phyloP scores from a whole-genome alignment of 1,140 invertebrate genomes.

The Leptoteleia sp. region DNA sequence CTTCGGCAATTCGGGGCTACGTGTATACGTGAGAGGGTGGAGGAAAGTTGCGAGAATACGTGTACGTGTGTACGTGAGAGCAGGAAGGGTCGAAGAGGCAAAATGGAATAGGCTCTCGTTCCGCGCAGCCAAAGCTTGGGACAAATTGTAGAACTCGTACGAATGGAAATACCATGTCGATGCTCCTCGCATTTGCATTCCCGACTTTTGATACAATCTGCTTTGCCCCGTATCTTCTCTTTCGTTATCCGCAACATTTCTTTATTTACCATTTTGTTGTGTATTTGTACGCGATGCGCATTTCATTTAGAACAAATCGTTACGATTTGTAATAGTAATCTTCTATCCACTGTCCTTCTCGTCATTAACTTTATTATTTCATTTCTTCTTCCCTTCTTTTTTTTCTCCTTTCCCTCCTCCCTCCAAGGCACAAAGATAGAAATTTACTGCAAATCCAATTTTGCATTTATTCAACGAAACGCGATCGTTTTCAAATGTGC shows the following conservation, averaged over 20 bases:
- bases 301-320: constrained; percentile 35
- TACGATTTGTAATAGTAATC: constrained; percentile 15
- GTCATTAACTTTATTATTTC: too few species aligned
- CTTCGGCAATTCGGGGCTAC: constrained; percentile 59
- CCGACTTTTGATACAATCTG: constrained; percentile 65
- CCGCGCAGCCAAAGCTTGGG: constrained; percentile 59
- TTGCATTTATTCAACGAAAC: too few species aligned
- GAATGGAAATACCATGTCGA: constrained; percentile 66
- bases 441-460: too few species aligned
- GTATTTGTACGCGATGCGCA: constrained; percentile 56
- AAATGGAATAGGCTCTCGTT: constrained; percentile 65
- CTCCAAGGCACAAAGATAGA: too few species aligned
- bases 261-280: constrained; percentile 59
- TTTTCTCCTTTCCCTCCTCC: too few species aligned
- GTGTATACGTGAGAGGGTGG: constrained; percentile 56
- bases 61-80: constrained; percentile 47
- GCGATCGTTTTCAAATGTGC: too few species aligned
- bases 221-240: constrained; percentile 62
- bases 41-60: constrained; percentile 53
- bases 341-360: too few species aligned
- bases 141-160: constrained; percentile 66
- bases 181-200: constrained; percentile 65
- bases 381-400: too few species aligned
- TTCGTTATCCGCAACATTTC: constrained; percentile 62
- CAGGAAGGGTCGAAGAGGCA: constrained; percentile 62